Evolutionary conservation across 2,888 invertebrate species (phyloP).

Genomic region (Pyrgus malvae): DNA sequence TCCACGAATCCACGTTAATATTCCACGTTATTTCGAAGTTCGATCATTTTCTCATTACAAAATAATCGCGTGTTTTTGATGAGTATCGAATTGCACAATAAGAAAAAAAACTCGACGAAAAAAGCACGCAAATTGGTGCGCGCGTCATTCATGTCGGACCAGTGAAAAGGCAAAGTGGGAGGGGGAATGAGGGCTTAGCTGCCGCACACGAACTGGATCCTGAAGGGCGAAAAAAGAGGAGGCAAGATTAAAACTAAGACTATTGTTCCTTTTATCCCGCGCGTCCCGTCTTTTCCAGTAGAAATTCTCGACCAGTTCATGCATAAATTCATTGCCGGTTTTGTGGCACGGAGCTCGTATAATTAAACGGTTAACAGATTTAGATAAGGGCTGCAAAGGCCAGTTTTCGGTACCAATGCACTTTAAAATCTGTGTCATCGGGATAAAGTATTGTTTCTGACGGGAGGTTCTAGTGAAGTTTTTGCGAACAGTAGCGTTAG

Average conservation of each 20-base stretch:
- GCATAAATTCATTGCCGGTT: slow-evolving; percentile 77
- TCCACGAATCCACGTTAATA: too few species aligned
- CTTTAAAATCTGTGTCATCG: slow-evolving; percentile 39
- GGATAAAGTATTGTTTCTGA: slow-evolving; percentile 47
- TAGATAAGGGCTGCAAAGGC: slow-evolving; percentile 51
- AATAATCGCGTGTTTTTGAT: neutral
- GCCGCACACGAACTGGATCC: slow-evolving; percentile 67
- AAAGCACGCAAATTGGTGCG: slow-evolving; percentile 59
- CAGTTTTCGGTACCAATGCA: slow-evolving; percentile 34
- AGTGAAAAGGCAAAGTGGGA: slow-evolving; percentile 39
- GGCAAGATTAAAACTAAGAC: slow-evolving; percentile 74
- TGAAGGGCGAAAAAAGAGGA: slow-evolving; percentile 54
- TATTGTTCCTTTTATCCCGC: slow-evolving; percentile 73
- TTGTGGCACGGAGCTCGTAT: slow-evolving; percentile 56
- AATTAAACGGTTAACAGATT: slow-evolving; percentile 67
- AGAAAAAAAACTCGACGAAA: slow-evolving; percentile 30
- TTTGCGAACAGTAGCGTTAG: slow-evolving; percentile 56
- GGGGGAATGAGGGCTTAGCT: slow-evolving; percentile 23
- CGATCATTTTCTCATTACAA: neutral
- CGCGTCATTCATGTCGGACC: slow-evolving; percentile 49
- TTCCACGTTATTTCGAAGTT: neutral
- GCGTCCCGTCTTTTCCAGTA: slow-evolving; percentile 48
- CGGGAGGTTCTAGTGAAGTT: slow-evolving; percentile 39
- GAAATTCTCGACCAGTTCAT: slow-evolving; percentile 70
- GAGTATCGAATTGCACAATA: neutral